Evolutionary conservation across 1,140 invertebrate species (phyloP).

Genomic region (Drosophila murphyi): DNA sequence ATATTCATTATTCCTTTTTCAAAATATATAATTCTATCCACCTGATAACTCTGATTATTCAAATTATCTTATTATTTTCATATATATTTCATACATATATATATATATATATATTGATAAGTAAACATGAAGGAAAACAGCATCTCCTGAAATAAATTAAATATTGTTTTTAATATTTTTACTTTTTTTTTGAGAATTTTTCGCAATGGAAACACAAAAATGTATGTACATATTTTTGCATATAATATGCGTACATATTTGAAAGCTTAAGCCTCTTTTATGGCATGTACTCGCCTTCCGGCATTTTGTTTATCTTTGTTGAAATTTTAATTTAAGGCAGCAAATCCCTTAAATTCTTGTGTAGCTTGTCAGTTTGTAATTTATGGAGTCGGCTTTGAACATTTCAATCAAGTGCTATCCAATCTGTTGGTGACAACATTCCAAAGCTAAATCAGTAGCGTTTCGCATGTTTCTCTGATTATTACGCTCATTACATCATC

Average conservation of each 20-base stretch:
- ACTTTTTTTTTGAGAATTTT: too few relatives aligned
- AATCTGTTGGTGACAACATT: constrained; percentile 38
- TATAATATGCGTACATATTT: neutral
- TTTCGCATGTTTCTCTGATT: constrained; percentile 75
- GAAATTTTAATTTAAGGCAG: constrained; percentile 14
- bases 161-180: too few relatives aligned
- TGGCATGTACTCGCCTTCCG: neutral
- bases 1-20: too few relatives aligned
- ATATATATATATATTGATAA: too few relatives aligned
- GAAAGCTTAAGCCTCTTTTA: neutral
- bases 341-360: constrained; percentile 11
- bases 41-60: too few relatives aligned
- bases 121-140: too few relatives aligned
- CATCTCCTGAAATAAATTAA: too few relatives aligned
- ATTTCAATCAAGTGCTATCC: constrained; percentile 44
- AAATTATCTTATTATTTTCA: too few relatives aligned
- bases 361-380: constrained; percentile 35
- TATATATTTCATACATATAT: too few relatives aligned
- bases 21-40: too few relatives aligned
- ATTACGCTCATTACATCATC: constrained; percentile 77
- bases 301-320: neutral
- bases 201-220: too few relatives aligned
- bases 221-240: too few relatives aligned
- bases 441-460: constrained; percentile 41
- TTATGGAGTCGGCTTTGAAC: constrained; percentile 40